Evolutionary conservation across 2,888 invertebrate species (phyloP).

Genomic region (Liopterus haemorrhoidalis): DNA sequence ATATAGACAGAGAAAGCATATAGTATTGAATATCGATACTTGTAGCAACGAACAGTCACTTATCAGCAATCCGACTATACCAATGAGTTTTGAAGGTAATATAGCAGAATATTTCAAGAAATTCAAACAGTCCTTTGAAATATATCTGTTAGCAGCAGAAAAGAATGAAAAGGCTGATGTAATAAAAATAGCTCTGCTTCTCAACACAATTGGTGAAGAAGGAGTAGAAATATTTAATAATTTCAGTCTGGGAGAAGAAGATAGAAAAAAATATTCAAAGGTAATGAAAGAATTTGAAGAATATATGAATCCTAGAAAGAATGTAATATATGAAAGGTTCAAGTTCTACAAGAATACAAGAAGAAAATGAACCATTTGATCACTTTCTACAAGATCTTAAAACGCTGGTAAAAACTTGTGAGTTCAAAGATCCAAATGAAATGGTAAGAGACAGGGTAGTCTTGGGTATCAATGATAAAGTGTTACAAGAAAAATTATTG

Average conservation of each 20-base stretch:
- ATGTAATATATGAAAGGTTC: conserved; percentile 23
- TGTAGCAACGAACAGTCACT: too few species aligned
- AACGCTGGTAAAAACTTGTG: conserved; percentile 1
- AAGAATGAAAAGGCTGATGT: conserved; percentile 23
- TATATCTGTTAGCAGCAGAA: conserved; percentile 31
- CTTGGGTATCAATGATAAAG: conserved; percentile 1
- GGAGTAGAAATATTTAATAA: conserved; percentile 32
- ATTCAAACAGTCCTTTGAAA: conserved; percentile 30
- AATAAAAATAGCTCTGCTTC: conserved; percentile 30
- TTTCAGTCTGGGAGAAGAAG: conserved; percentile 27
- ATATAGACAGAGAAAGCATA: too few species aligned
- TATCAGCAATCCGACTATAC: too few species aligned
- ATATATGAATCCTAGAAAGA: conserved; percentile 23
- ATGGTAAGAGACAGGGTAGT: neutral
- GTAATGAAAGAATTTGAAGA: conserved; percentile 29
- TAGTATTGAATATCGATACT: too few species aligned
- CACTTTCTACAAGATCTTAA: conserved; percentile 8
- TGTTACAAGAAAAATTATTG: conserved; percentile 1
- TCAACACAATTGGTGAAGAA: conserved; percentile 32
- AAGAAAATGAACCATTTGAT: too few species aligned
- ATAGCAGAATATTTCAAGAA: conserved; percentile 29
- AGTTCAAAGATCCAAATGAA: conserved; percentile 2
- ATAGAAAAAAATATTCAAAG: conserved; percentile 25
- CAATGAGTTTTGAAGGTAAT: too few species aligned
- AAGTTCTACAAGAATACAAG: conserved; percentile 29